Percentiles rank a stretch among this genome's conserved stretches.
Conservation (phyloP, 2,113 vertebrate species). For the Balaenoptera acutorostrata region DNA sequence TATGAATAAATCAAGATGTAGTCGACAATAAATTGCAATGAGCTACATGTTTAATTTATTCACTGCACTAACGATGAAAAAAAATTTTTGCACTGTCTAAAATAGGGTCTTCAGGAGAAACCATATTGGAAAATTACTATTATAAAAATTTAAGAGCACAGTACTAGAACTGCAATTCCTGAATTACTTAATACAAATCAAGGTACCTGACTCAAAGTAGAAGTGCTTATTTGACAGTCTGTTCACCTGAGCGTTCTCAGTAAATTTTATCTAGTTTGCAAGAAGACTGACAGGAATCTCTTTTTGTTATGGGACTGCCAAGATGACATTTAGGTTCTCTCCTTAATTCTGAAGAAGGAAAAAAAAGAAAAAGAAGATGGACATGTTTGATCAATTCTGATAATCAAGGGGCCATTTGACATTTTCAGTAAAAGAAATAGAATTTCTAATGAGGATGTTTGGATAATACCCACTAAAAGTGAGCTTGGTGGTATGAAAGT, state of each 20-base stretch:
- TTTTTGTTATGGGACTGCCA: neutral
- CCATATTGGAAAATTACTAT: neutral
- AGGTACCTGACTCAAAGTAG: neutral
- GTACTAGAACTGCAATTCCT: neutral
- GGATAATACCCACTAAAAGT: neutral
- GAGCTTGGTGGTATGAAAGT: neutral
- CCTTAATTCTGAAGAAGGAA: neutral
- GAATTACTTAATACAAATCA: neutral
- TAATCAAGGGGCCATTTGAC: neutral
- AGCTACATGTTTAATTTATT: neutral
- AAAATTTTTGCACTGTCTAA: neutral
- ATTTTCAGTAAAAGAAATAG: conserved; percentile 26
- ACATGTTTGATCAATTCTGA: neutral
- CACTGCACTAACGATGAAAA: neutral
- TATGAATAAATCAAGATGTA: neutral
- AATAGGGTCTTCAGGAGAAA: neutral
- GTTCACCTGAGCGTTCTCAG: neutral
- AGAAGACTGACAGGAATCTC: neutral
- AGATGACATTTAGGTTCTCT: conserved; percentile 4
- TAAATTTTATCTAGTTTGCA: neutral
- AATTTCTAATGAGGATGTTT: conserved; percentile 27
- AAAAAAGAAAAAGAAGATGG: neutral
- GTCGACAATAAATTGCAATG: neutral
- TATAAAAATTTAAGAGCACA: neutral
- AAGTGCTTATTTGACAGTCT: neutral